These are phyloP conservation scores for Acrocephalus arundinaceus DNA, from an alignment of 2,113 vertebrate genomes.

Conservation along the genomic window DNA sequence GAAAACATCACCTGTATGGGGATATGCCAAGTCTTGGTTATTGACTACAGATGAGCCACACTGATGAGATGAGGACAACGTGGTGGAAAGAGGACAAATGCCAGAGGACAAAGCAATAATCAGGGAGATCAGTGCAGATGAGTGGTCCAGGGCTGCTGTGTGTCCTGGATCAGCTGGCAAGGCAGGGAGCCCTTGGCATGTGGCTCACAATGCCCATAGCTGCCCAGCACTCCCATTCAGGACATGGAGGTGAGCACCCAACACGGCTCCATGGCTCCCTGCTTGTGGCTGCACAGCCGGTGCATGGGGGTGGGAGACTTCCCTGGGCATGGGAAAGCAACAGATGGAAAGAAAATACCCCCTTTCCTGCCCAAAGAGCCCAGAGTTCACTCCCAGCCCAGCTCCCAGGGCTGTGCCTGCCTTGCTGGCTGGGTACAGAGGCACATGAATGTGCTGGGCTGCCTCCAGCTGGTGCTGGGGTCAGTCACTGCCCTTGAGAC, in stretches of 20 bases:
- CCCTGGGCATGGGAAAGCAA: background rate
- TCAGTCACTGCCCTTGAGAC: background rate
- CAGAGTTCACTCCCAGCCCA: background rate
- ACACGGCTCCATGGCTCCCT: rapidly evolving
- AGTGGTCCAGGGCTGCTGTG: background rate
- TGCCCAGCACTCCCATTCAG: background rate
- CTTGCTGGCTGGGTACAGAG: background rate
- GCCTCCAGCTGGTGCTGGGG: background rate
- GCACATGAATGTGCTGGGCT: background rate
- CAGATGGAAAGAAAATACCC: background rate
- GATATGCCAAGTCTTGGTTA: background rate
- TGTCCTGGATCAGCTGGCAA: background rate
- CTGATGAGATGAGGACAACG: rapidly evolving
- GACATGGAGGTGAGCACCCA: background rate
- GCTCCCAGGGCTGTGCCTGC: background rate
- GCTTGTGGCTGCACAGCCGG: background rate
- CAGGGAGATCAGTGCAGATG: background rate
- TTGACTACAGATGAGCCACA: rapidly evolving
- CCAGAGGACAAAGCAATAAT: background rate
- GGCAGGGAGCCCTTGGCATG: background rate
- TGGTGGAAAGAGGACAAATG: background rate
- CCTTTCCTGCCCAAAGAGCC: background rate
- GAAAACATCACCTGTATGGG: background rate
- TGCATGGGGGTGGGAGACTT: background rate
- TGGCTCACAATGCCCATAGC: background rate